A percentile compares a stretch with the other conserved stretches of the same genome.
Conservation (phyloP, 2,888 invertebrate species). For the Metalampra italica region DNA sequence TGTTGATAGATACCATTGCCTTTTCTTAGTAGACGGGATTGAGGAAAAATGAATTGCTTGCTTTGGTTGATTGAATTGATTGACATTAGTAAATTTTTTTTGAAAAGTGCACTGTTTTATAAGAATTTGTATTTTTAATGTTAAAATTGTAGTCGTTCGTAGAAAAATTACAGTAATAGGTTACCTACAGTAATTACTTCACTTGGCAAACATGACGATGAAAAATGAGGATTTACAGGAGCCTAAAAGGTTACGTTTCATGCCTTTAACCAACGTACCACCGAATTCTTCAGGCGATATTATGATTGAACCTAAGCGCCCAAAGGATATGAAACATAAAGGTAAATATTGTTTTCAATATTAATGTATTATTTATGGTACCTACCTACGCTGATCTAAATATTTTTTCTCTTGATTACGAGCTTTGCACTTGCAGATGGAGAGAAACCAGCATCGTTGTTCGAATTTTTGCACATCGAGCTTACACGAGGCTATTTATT, state of each 20-base stretch:
- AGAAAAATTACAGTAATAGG: not conserved
- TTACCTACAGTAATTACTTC: not conserved
- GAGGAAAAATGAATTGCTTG: no score
- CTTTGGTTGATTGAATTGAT: no score
- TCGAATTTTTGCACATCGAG: conserved; percentile 90
- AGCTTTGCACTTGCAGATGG: conserved; percentile 44
- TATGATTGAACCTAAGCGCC: conserved; percentile 44
- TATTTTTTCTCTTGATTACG: no score
- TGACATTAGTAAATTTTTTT: no score
- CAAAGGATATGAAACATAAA: conserved; percentile 53
- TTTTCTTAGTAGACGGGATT: no score
- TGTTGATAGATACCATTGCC: no score
- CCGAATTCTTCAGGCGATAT: conserved; percentile 53
- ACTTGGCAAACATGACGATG: conserved; percentile 35
- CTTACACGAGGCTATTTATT: conserved; percentile 94
- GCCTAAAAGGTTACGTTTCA: conserved; percentile 68
- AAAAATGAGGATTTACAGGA: conserved; percentile 63
- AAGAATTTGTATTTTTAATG: no score
- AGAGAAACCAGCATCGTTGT: conserved; percentile 66
- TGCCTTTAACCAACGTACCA: conserved; percentile 53
- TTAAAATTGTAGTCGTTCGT: no score
- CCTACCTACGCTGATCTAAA: no score
- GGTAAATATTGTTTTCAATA: conserved; percentile 27
- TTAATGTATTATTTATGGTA: no score
- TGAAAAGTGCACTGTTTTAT: no score